A percentile compares a stretch with the other conserved stretches of the same genome.
Conservation (phyloP, 2,888 invertebrate genomes). For the Globia sparganii region DNA sequence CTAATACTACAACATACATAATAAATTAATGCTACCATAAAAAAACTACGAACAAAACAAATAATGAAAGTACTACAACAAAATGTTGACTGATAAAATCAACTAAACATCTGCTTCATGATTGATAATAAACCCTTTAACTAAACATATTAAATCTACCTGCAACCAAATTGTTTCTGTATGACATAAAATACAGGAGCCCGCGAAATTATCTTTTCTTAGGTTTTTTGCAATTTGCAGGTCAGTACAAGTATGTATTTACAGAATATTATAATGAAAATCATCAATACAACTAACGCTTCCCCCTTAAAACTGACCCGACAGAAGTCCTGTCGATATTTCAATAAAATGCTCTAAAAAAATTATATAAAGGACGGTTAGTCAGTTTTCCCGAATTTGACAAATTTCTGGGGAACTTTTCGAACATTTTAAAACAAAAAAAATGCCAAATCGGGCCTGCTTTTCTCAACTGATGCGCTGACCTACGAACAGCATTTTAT, state of each 20-base stretch:
- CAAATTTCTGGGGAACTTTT: background rate
- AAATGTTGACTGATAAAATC: conserved; percentile 1
- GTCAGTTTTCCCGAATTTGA: background rate
- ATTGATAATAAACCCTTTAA: conserved; percentile 4
- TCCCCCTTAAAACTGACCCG: background rate
- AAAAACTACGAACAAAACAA: conserved; percentile 10
- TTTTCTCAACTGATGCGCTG: background rate
- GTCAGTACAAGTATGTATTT: too few relatives aligned
- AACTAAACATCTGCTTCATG: background rate
- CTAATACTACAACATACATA: conserved; percentile 20
- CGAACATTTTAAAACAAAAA: background rate
- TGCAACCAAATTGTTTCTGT: background rate
- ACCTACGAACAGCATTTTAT: too few relatives aligned
- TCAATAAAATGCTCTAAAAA: background rate
- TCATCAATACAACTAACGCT: background rate
- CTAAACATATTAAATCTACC: background rate
- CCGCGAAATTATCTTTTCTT: background rate
- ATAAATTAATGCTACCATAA: conserved; percentile 11
- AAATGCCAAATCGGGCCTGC: background rate
- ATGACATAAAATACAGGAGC: background rate
- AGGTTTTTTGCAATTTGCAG: background rate
- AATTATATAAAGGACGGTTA: background rate
- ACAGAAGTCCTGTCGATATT: background rate
- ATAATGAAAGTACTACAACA: background rate
- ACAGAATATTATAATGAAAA: background rate